These are phyloP conservation scores for Troilus luridus DNA, from an alignment of 2,888 invertebrate genomes.

Conservation along the genomic window DNA sequence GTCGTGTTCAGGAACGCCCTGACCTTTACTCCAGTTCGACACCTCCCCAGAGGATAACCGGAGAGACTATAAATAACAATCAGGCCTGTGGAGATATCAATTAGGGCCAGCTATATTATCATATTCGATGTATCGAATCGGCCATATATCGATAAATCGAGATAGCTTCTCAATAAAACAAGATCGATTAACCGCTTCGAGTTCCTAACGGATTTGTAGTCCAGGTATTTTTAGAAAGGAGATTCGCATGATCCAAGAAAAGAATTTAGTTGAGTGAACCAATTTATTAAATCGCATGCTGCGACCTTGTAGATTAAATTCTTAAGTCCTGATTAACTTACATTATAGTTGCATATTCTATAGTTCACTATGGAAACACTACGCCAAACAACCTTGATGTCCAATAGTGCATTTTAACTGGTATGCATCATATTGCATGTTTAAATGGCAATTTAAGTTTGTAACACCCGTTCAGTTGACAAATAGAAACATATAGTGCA, in stretches of 20 bases:
- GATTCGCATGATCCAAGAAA: neutral
- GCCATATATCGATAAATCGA: neutral
- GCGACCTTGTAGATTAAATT: neutral
- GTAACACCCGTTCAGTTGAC: too few species aligned
- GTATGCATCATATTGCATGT: neutral
- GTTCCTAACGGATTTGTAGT: neutral
- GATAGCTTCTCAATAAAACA: neutral
- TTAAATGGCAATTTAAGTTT: neutral
- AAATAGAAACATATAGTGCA: too few species aligned
- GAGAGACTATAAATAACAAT: conserved; percentile 29
- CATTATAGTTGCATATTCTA: neutral
- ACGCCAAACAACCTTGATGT: neutral
- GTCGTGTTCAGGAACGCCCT: neutral
- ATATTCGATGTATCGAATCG: conserved; percentile 31
- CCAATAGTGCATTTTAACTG: neutral
- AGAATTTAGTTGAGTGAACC: neutral
- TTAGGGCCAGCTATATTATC: conserved; percentile 20
- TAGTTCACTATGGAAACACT: neutral
- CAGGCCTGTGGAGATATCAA: conserved; percentile 10
- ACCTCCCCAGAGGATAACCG: neutral
- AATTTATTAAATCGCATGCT: neutral
- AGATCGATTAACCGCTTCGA: neutral
- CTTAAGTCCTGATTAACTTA: neutral
- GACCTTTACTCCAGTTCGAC: neutral
- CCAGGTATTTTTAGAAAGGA: neutral